A percentile compares a stretch with the other conserved stretches of the same genome.
phyloP scores from a whole-genome alignment of 2,888 invertebrate species.

The Taenaris catops region DNA sequence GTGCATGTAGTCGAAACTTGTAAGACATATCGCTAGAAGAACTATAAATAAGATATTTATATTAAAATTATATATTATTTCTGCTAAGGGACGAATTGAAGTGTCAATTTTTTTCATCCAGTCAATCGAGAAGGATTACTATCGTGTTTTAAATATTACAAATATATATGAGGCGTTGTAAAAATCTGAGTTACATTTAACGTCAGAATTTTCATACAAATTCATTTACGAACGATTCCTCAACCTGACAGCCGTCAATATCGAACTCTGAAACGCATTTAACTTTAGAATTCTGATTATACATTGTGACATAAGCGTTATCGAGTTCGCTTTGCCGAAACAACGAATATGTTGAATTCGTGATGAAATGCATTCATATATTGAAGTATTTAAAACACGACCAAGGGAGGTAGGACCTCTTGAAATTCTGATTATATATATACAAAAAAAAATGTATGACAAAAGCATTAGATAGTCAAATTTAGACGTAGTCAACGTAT shows the following conservation, averaged over 20 bases:
- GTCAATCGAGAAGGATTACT: slow-evolving; percentile 46
- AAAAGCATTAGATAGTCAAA: slow-evolving; percentile 68
- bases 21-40: slow-evolving; percentile 75
- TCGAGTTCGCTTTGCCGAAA: slow-evolving; percentile 4
- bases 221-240: not conserved
- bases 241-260: not conserved
- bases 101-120: slow-evolving; percentile 65
- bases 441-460: slow-evolving; percentile 43
- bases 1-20: slow-evolving; percentile 66
- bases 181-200: slow-evolving; percentile 3
- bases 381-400: slow-evolving; percentile 16
- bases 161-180: not conserved
- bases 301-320: no score
- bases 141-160: slow-evolving; percentile 16
- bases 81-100: slow-evolving; percentile 48
- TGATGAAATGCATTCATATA: slow-evolving; percentile 1
- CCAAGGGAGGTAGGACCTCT: slow-evolving; percentile 49
- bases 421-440: slow-evolving; percentile 39
- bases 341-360: not conserved
- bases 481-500: slow-evolving; percentile 55
- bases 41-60: slow-evolving; percentile 61
- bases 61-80: slow-evolving; percentile 46
- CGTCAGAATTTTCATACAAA: not conserved
- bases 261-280: no score
- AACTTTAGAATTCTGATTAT: not conserved